Evolutionary conservation across 2,797 vertebrate species (phyloP).

Genomic region (Gobionotothen gibberifrons): DNA sequence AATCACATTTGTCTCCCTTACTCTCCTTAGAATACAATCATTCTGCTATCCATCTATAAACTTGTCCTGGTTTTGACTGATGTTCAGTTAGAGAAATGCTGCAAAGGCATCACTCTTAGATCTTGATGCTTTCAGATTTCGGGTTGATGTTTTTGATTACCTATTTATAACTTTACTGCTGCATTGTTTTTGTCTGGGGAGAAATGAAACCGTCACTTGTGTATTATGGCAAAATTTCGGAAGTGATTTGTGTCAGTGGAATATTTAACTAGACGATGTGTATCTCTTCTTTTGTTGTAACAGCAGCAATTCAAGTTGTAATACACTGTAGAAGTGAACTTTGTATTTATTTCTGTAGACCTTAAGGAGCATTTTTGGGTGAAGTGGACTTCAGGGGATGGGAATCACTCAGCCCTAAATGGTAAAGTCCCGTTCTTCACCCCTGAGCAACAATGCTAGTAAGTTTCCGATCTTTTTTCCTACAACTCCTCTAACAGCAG

Average conservation of each 20-base stretch:
- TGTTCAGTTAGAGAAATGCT: background rate
- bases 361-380: too few relatives aligned
- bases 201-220: slow-evolving; percentile 12
- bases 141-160: background rate
- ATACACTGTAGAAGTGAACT: background rate
- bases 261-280: slow-evolving; percentile 17
- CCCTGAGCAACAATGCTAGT: background rate
- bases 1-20: slow-evolving; percentile 10
- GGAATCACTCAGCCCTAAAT: too few relatives aligned
- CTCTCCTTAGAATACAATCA: background rate
- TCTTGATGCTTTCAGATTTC: background rate
- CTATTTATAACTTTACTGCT: slow-evolving; percentile 6
- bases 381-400: too few relatives aligned
- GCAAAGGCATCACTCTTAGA: background rate
- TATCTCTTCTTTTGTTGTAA: slow-evolving; percentile 19
- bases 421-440: background rate
- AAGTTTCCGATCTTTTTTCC: background rate
- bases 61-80: background rate
- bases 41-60: background rate
- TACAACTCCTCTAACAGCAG: too few relatives aligned
- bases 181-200: background rate
- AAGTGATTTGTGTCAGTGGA: slow-evolving; percentile 28
- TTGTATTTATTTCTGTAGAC: too few relatives aligned
- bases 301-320: slow-evolving; percentile 17
- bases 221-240: background rate